Conservation (phyloP, 2,113 vertebrate species). For the Gymnocephalus cernua region DNA sequence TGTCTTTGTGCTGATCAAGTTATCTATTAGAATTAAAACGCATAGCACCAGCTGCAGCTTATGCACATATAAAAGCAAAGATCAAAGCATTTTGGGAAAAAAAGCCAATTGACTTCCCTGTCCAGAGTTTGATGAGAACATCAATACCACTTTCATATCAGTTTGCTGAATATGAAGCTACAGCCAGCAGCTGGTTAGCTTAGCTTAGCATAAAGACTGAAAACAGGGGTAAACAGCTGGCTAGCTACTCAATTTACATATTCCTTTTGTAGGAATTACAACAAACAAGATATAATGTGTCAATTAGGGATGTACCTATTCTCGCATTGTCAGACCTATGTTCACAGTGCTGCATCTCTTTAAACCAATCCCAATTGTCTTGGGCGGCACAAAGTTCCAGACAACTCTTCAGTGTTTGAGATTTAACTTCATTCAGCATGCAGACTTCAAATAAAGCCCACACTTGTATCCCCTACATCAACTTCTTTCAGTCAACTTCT, state of each 20-base stretch:
- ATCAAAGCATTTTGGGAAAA: neutral
- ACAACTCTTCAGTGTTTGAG: no score
- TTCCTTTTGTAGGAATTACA: neutral
- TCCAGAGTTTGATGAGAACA: neutral
- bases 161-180: neutral
- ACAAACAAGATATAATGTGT: neutral
- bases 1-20: neutral
- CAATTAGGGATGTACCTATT: neutral
- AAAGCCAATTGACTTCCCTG: neutral
- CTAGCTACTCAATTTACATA: neutral
- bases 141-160: neutral
- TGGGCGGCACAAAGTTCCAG: no score
- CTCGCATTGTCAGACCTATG: no score
- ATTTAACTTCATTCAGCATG: no score
- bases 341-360: no score
- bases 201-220: neutral
- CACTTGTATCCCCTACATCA: no score
- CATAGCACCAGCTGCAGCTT: neutral
- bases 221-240: neutral
- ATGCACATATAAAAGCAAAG: constrained; percentile 1
- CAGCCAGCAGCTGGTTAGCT: neutral
- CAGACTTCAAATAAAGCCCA: no score
- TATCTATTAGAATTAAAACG: neutral
- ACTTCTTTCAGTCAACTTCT: no score
- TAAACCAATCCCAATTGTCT: no score